Conservation (phyloP, 2,797 vertebrate species). For the Margarornis squamiger region DNA sequence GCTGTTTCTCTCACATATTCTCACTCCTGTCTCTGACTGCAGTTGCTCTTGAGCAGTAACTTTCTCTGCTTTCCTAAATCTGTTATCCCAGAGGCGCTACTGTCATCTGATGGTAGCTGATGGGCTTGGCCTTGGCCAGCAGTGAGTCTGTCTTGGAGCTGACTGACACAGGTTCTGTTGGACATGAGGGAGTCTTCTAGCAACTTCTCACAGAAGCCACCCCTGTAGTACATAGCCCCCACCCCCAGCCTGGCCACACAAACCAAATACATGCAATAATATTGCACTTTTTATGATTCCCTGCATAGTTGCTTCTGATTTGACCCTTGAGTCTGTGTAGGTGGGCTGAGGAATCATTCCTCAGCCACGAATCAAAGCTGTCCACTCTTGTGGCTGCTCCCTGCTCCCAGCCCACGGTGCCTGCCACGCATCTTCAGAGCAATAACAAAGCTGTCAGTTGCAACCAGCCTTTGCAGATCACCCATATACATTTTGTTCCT, state of each 20-base stretch:
- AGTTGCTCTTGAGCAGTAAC: not conserved
- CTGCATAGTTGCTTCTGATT: not conserved
- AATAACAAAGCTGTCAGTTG: slow-evolving; percentile 21
- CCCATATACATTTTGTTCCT: not conserved
- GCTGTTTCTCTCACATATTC: not conserved
- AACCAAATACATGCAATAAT: not conserved
- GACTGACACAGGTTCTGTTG: rapidly evolving
- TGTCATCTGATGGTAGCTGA: too few species aligned
- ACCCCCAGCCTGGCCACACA: not conserved
- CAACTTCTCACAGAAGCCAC: not conserved
- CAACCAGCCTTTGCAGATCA: slow-evolving; percentile 3
- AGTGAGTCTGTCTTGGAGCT: not conserved
- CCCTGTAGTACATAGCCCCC: not conserved
- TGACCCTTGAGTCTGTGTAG: not conserved
- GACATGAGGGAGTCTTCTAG: not conserved
- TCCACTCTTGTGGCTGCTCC: not conserved
- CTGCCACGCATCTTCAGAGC: not conserved
- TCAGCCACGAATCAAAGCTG: rapidly evolving
- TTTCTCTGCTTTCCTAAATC: not conserved
- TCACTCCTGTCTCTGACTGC: not conserved
- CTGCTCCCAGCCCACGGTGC: rapidly evolving
- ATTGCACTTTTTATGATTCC: not conserved
- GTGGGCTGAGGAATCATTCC: not conserved
- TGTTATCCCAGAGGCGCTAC: rapidly evolving
- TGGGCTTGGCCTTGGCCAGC: not conserved